These are phyloP conservation scores for Hartigia nigra DNA, from an alignment of 2,888 invertebrate species.

Conservation along the genomic window DNA sequence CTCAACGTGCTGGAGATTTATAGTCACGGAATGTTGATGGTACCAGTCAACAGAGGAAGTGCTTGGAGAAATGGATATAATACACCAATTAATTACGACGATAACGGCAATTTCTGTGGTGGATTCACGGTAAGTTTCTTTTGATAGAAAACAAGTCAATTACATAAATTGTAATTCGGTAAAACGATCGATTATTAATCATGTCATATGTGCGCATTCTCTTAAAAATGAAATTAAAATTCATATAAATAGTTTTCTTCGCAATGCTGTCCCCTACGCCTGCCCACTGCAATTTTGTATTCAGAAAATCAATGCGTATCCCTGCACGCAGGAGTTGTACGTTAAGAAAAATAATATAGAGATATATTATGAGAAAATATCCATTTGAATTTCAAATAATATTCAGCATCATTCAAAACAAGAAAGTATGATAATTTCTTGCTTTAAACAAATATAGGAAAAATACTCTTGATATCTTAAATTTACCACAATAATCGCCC, in stretches of 20 bases:
- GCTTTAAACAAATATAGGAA: no score
- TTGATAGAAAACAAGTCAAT: neutral
- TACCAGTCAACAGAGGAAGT: conserved; percentile 69
- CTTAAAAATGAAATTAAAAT: no score
- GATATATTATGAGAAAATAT: neutral
- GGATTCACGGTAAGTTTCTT: conserved; percentile 62
- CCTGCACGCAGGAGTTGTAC: neutral
- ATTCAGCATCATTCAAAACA: neutral
- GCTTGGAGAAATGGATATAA: conserved; percentile 68
- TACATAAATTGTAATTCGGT: neutral
- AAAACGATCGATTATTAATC: conserved; percentile 10
- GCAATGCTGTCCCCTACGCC: no score
- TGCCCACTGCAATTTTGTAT: no score
- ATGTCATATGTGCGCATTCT: no score
- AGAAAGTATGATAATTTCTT: neutral
- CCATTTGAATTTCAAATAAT: neutral
- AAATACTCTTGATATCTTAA: no score
- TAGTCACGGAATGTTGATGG: conserved; percentile 70
- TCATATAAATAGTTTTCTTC: no score
- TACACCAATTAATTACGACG: conserved; percentile 68
- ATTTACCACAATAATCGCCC: no score
- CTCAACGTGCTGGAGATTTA: conserved; percentile 30
- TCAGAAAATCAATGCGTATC: no score
- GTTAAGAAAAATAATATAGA: neutral
- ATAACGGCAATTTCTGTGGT: conserved; percentile 70